These are phyloP conservation scores for Lucinisca nassula DNA, from an alignment of 2,888 invertebrate species.

Conservation along the genomic window DNA sequence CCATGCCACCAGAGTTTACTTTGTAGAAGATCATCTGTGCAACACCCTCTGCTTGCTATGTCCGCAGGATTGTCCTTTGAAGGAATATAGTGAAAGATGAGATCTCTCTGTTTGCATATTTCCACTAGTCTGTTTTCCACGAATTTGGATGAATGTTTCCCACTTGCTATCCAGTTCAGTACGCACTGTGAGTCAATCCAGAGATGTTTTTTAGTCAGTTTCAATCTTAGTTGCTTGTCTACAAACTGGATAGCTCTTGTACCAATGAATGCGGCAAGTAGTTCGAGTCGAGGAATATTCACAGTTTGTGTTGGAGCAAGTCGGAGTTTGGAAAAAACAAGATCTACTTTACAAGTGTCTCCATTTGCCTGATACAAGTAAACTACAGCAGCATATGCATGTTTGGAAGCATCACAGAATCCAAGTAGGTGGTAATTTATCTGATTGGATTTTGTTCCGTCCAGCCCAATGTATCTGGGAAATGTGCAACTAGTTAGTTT, in stretches of 20 bases:
- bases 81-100: background rate
- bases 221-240: background rate
- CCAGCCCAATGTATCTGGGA: too few relatives aligned
- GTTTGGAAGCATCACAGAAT: slow-evolving; percentile 10
- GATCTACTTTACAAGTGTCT: background rate
- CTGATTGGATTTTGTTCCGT: background rate
- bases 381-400: slow-evolving; percentile 9
- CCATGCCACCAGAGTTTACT: background rate
- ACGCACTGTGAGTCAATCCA: slow-evolving; percentile 5
- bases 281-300: background rate
- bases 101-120: background rate
- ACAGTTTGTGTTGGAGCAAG: background rate
- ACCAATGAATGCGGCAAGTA: background rate
- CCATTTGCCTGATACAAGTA: too few relatives aligned
- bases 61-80: too few relatives aligned
- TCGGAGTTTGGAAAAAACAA: slow-evolving; percentile 17
- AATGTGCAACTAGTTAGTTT: background rate
- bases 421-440: background rate
- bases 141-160: background rate
- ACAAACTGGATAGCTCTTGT: background rate
- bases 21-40: background rate
- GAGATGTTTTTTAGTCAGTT: background rate
- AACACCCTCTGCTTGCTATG: background rate
- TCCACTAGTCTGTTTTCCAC: background rate
- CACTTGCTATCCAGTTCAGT: background rate